Base-by-base conservation (phyloP, 2,797 vertebrate genomes). In the Cyprinella venusta region DNA sequence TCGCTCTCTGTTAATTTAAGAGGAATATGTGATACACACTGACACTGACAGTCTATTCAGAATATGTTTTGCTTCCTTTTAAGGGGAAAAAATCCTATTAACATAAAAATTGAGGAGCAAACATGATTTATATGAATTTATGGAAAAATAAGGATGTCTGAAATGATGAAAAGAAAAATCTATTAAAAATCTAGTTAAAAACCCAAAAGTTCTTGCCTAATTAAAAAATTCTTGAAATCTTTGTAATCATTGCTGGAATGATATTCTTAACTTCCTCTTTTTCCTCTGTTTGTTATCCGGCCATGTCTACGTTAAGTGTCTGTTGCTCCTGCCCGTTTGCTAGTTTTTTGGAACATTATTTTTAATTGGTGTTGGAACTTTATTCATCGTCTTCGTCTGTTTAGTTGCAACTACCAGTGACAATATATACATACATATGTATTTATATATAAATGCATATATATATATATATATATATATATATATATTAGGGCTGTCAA, bases 81-180 rank as follows among this genome's bases (percentile, higher is more conserved):
- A 15, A 67, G 9, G 15, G 15, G 8, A 9, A 12, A 50, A 67
- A 67, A 19, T 24, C n/a, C 15, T 26, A 26, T 68, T 52, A 26
- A 68, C 33, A 68, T 54, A 79, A 54, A 48, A 38, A 52, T 12
- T 13, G 38, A 56, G 65, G 8, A 56, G 12, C 42, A 33, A 61
- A 71, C 54, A 59, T 70, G 24, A n/a, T 80, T 80, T 7, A 56
- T 56, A 69, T 79, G 56, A 3, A 69, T 80, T 69, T 80, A 69
- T 56, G 65, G n/a, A 18, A 10, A 38, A 40, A 68, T 26, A 68
- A 40, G 7, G 15, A 79, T 30, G n/a, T 36, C 30, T n/a, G 42
- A 67, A 68, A 69, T 80, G 16, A 56, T 56, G 33, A 79, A 68
- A 40, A 6, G n/a, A 56, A 56, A 77, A 30, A n/a, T 56, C 16